These are phyloP conservation scores for Chanos chanos DNA, from an alignment of 2,797 vertebrate species.

Conservation along the genomic window DNA sequence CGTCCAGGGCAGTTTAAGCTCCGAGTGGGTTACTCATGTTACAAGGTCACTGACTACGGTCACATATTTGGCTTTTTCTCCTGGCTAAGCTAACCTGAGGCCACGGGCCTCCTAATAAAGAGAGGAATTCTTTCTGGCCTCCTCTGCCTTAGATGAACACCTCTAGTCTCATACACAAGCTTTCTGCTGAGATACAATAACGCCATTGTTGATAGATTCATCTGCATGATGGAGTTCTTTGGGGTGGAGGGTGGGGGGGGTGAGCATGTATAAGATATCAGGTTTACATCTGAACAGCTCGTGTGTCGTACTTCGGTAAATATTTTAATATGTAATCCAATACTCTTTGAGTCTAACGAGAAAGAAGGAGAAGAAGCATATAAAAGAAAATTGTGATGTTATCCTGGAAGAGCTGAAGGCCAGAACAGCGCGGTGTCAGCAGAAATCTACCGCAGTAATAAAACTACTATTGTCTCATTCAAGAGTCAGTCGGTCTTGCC, in stretches of 20 bases:
- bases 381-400: no score
- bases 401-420: no score
- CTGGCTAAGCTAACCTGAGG: conserved; percentile 6
- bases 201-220: background rate
- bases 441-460: no score
- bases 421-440: no score
- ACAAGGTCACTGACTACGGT: conserved; percentile 65
- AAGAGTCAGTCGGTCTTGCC: no score
- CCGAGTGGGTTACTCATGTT: conserved; percentile 63
- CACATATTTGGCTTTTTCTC: conserved; percentile 30
- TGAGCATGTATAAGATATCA: no score
- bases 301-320: no score
- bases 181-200: background rate
- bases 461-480: no score
- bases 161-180: background rate
- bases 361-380: no score
- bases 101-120: conserved; percentile 32
- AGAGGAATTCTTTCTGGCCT: conserved; percentile 48
- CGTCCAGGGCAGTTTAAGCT: conserved; percentile 51
- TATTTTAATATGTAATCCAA: no score
- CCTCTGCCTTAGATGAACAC: conserved; percentile 10
- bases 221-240: background rate
- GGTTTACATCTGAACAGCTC: no score
- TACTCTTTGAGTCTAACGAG: no score
- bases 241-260: background rate